Evolutionary conservation across 1,140 invertebrate genomes (phyloP).

Genomic region (Atta cephalotes): DNA sequence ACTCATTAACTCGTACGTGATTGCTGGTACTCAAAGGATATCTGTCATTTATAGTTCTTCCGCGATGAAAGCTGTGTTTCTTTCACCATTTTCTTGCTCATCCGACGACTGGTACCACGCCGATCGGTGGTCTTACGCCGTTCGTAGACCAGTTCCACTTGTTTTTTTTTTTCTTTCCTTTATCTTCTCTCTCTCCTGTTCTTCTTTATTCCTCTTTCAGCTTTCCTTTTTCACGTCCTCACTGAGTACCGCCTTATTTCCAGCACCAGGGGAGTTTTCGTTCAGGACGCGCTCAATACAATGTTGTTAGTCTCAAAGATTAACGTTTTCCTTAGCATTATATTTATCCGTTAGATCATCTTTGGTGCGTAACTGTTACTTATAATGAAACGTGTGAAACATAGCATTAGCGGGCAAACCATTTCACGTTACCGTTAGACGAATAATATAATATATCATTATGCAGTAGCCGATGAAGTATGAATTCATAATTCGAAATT

Average conservation of each 20-base stretch:
- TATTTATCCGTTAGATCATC: conserved; percentile 33
- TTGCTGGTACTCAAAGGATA: conserved; percentile 24
- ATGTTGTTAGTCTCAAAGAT: neutral
- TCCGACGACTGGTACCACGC: neutral
- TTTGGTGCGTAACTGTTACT: conserved; percentile 27
- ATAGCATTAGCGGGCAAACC: neutral
- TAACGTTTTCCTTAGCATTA: conserved; percentile 16
- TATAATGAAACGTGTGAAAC: conserved; percentile 49
- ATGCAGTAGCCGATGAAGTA: conserved; percentile 9
- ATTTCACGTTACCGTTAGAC: conserved; percentile 39
- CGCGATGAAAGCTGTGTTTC: conserved; percentile 53
- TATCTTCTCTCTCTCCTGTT: neutral
- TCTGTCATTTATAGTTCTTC: conserved; percentile 45
- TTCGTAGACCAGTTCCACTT: conserved; percentile 67
- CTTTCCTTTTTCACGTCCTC: conserved; percentile 7
- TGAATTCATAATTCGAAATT: conserved; percentile 28
- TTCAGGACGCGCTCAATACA: neutral
- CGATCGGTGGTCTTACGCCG: conserved; percentile 61
- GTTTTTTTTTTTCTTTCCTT: conserved; percentile 43
- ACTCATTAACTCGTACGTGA: conserved; percentile 31
- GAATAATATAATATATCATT: conserved; percentile 41
- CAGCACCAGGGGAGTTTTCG: conserved; percentile 15
- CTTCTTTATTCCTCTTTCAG: conserved; percentile 23
- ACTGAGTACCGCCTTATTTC: neutral
- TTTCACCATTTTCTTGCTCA: conserved; percentile 40